A percentile compares a stretch with the other conserved stretches of the same genome.
phyloP scores from a whole-genome alignment of 2,797 vertebrate species.

The Gouania willdenowi region DNA sequence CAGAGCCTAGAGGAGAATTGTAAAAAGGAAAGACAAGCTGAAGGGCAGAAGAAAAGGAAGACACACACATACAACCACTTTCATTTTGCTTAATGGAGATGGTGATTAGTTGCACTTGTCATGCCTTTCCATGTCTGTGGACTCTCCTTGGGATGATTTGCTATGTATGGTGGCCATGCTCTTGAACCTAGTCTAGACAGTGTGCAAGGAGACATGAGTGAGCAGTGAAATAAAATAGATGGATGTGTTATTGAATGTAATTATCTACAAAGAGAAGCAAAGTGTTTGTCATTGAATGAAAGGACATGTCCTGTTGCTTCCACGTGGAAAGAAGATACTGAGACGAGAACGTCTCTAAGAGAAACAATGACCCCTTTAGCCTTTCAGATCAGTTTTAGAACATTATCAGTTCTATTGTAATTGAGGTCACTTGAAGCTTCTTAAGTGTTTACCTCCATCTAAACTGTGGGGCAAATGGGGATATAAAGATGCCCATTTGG shows the following conservation, averaged over 20 bases:
- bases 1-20: constrained; percentile 39
- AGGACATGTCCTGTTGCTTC: constrained; percentile 32
- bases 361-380: neutral
- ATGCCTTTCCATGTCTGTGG: constrained; percentile 45
- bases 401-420: neutral
- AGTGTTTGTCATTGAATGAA: constrained; percentile 41
- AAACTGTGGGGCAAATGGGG: constrained; percentile 60
- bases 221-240: constrained; percentile 36
- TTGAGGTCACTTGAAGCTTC: constrained; percentile 2
- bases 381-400: neutral
- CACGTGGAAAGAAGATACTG: constrained; percentile 13
- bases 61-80: constrained; percentile 14
- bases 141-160: constrained; percentile 70
- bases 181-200: constrained; percentile 64
- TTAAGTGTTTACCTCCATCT: constrained; percentile 30
- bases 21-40: constrained; percentile 40
- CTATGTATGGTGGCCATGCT: constrained; percentile 33
- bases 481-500: constrained; percentile 68
- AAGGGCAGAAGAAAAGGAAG: constrained; percentile 54
- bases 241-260: constrained; percentile 41
- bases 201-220: constrained; percentile 36
- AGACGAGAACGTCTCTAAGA: neutral
- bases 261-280: constrained; percentile 15
- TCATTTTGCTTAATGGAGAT: constrained; percentile 62
- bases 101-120: constrained; percentile 51